Conservation (phyloP, 2,113 vertebrate species). For the Crotalus horridus region DNA sequence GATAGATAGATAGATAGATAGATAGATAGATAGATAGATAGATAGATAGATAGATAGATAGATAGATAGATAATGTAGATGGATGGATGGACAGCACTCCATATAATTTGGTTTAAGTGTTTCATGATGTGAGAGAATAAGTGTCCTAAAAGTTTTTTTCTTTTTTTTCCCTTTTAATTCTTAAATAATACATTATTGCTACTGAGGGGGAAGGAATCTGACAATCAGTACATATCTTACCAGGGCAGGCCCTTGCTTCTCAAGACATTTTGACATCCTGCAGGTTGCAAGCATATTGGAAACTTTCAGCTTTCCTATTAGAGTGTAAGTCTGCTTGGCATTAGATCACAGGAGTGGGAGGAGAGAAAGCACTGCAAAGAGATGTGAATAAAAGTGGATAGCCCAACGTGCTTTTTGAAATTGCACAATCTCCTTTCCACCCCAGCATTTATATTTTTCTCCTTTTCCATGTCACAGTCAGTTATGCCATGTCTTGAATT, state of each 20-base stretch:
- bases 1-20: neutral
- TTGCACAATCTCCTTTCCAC: too few species aligned
- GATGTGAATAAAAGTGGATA: neutral
- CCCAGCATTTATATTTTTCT: too few species aligned
- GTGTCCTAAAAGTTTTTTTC: neutral
- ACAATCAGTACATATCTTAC: slow-evolving; percentile 6
- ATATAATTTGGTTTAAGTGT: neutral
- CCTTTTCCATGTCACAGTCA: neutral
- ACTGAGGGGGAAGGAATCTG: slow-evolving; percentile 12
- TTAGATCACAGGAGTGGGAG: neutral
- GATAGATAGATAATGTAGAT: neutral
- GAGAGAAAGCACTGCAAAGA: neutral
- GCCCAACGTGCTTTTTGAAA: neutral
- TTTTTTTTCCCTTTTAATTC: neutral
- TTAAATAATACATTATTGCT: neutral
- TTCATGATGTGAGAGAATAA: slow-evolving; percentile 3
- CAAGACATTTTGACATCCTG: neutral
- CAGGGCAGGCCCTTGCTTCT: neutral
- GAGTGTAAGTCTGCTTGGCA: neutral
- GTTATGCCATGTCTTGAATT: neutral
- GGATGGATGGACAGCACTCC: neutral
- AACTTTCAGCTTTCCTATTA: neutral
- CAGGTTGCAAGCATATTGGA: neutral
- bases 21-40: too few species aligned
- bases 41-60: too few species aligned